A percentile compares a stretch with the other conserved stretches of the same genome.
phyloP scores from a whole-genome alignment of 92 coral and sea anemone genomes.

The Zoanthus gigantus region DNA sequence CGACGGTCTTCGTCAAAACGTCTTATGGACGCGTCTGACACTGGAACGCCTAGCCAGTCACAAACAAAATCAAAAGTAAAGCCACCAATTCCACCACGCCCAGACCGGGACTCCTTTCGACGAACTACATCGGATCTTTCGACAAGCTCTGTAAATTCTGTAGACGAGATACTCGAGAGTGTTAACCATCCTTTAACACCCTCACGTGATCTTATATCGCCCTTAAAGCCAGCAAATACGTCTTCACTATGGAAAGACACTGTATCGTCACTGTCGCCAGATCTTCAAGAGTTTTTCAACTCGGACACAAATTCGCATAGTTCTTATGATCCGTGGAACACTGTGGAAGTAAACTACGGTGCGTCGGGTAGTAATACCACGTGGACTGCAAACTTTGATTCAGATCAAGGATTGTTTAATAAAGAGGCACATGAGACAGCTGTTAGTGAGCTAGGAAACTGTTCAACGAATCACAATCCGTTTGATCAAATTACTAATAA shows the following conservation, averaged over 20 bases:
- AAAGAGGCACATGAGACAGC: background rate
- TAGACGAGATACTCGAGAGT: constrained; percentile 42
- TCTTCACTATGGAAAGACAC: constrained; percentile 36
- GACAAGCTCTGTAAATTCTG: constrained; percentile 34
- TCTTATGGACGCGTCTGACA: constrained; percentile 6
- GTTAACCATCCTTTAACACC: constrained; percentile 26
- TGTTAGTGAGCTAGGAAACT: background rate
- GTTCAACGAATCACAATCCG: background rate
- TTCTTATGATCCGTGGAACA: constrained; percentile 11
- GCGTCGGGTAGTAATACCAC: background rate
- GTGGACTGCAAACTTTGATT: constrained; percentile 37
- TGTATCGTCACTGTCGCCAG: constrained; percentile 36
- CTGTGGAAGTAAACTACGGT: background rate
- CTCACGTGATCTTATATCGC: constrained; percentile 22
- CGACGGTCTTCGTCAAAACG: constrained; percentile 43
- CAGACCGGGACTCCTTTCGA: constrained; percentile 5
- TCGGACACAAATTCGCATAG: constrained; percentile 8
- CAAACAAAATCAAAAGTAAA: constrained; percentile 6
- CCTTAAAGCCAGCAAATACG: constrained; percentile 28
- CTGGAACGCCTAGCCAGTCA: background rate
- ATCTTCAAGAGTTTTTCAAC: constrained; percentile 36
- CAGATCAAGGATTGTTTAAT: background rate
- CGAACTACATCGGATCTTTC: constrained; percentile 39
- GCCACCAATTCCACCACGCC: constrained; percentile 43
- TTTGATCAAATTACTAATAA: constrained; percentile 7